Conservation (phyloP, 2,797 vertebrate species). For the Podarcis siculus region DNA sequence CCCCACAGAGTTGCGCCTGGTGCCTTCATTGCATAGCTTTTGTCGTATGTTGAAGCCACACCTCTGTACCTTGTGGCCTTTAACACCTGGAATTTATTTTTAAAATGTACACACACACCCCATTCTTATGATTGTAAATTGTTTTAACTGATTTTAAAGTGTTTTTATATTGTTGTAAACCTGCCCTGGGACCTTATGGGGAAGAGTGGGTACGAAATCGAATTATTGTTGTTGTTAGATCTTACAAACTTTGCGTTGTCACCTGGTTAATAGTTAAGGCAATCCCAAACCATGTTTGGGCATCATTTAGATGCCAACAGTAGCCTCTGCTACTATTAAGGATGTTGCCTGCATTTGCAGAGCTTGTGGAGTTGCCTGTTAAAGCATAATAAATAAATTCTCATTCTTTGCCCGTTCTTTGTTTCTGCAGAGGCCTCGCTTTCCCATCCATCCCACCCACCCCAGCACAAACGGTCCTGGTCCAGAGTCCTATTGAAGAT, state of each 20-base stretch:
- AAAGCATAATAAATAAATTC: neutral
- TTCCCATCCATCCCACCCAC: slow-evolving; percentile 70
- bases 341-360: neutral
- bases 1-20: no score
- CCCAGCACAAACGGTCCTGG: slow-evolving; percentile 77
- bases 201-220: no score
- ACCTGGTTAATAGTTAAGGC: neutral
- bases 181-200: no score
- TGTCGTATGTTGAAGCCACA: no score
- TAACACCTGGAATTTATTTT: no score
- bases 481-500: slow-evolving; percentile 82
- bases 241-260: neutral
- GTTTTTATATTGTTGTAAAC: no score
- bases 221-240: neutral
- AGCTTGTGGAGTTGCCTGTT: neutral
- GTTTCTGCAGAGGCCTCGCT: slow-evolving; percentile 68
- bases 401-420: neutral
- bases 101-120: no score
- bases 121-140: no score
- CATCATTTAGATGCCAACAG: neutral
- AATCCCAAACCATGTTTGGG: neutral
- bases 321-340: neutral
- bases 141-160: no score
- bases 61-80: no score
- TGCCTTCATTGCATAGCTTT: no score